Base-by-base conservation (phyloP, 2,888 invertebrate genomes). In the Amblyjoppa proteus region DNA sequence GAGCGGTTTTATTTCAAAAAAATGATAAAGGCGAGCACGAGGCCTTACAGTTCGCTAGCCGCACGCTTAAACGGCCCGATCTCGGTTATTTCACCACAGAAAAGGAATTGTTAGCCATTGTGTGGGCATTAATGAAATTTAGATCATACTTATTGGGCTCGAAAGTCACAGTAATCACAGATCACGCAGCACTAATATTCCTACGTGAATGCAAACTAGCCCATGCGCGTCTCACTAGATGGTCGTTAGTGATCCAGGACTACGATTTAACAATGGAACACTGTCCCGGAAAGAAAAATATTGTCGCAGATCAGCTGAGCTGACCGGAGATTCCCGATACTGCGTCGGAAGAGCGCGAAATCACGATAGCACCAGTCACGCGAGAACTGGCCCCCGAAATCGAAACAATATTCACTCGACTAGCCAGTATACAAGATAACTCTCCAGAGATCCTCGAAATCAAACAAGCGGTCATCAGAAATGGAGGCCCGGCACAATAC, bases 1-100 rank as follows among this genome's bases (percentile, higher is more conserved):
- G 85, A 0, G 88, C 83, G 2, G 77, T 84, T 4, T 56, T 89
- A 20, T 89, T 81, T 71, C 88, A 89, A 77, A 45, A 71, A 7
- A 56, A 80, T 53, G 58, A 66, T 6, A 45, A 86, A 5, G 82
- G 82, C 3, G 73, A 76, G 41, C 66, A 78, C 28, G 66, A 70
- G 31, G 69, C 58, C 1, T 69, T 86, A 31, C 76, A 84, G 25
- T 84, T 79, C 58, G 83, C 87, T 11, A 87, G 89, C 31, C 77
- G 86, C 66, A 75, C 69, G 5, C 53, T 90, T 13, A 51, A 61
- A 7, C 69, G 74, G 0, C 66, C 86, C 3, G 87, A 89, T 66
- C 11, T 53, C 1, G 61, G 71, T 9, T 86, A 88, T 38, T 31
- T 34, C 2, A 78, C 73, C 13, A 83, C 74, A 2, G 87, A 89